Percentiles rank a stretch among this genome's conserved stretches.
Evolutionary conservation across 2,888 invertebrate genomes (phyloP).

Genomic region (Drosophila sordidapex): DNA sequence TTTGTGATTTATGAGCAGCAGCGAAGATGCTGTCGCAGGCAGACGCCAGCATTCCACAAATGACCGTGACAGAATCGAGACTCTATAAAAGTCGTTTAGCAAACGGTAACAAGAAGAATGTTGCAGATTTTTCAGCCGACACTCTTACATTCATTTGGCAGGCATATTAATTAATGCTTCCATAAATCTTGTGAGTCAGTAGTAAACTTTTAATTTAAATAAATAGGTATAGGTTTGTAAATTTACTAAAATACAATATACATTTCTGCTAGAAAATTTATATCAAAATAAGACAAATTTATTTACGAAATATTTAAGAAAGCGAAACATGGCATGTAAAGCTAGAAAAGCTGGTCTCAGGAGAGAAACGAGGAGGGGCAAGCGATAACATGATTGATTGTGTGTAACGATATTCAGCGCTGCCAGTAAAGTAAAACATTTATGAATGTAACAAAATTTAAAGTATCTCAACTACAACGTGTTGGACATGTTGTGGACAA

Average conservation of each 20-base stretch:
- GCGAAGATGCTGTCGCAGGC: constrained; percentile 29
- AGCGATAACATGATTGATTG: background rate
- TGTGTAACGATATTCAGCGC: background rate
- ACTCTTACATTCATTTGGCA: constrained; percentile 37
- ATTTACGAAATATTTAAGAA: background rate
- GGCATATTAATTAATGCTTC: constrained; percentile 58
- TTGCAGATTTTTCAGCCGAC: constrained; percentile 55
- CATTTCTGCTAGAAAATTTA: background rate
- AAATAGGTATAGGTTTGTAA: background rate
- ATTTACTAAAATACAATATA: background rate
- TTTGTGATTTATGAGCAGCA: constrained; percentile 82
- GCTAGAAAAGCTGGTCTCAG: background rate
- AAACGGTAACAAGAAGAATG: constrained; percentile 44
- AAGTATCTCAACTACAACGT: constrained; percentile 1
- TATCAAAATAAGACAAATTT: background rate
- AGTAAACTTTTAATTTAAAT: background rate
- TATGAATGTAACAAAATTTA: background rate
- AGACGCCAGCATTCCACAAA: constrained; percentile 18
- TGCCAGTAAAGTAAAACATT: background rate
- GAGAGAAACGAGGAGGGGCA: background rate
- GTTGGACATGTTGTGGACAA: background rate
- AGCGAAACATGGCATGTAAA: background rate
- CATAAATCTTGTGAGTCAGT: constrained; percentile 34
- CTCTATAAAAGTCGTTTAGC: constrained; percentile 14
- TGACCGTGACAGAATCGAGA: constrained; percentile 24